Base-by-base conservation (phyloP, 2,797 vertebrate genomes). In the Acrocephalus scirpaceus region DNA sequence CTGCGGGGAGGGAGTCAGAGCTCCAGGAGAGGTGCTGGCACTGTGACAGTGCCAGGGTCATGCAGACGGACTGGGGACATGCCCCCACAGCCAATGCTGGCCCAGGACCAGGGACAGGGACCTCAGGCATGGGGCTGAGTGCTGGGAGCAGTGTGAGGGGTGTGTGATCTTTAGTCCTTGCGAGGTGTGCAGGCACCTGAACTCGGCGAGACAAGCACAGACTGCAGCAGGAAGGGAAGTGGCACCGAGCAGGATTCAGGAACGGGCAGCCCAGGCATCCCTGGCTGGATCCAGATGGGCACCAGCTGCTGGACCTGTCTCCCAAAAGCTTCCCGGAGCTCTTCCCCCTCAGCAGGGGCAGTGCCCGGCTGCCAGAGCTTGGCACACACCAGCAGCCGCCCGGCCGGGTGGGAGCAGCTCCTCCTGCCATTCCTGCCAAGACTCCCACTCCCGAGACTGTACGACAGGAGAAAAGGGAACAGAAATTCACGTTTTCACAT, bases 401-500 rank as follows among this genome's bases (percentile, higher is more conserved):
- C 2, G 13, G 69, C 80, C 42, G 3, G 86, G 92, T 1, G 8
- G 91, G 88, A 93, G 80, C 80, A 36, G 60, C 86, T 92, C 58
- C 74, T 70, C 57, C 81, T 80, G 87, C 78, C 67, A 5, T 44
- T 81, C 71, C 87, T 93, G 91, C 86, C 86, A 92, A 93, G 53
- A 36, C 75, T 95, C 87, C 90, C 88, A 62, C 91, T 97, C 80
- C 73, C 10, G 62, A 89, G 64, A 53, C 81, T 91, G 87, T 30
- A 66, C 51, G 86, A 75, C 84, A 92, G 86, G 79, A 91, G 87
- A 92, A 96, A 90, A 95, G 93, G 77, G 94, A 93, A 92, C 92
- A 90, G 81, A 95, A 93, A 96, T 90, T 92, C 97, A 97, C 95
- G 94, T 96, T 97, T 96, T 96, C 90, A 97, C 96, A 97, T 97